Conservation (phyloP, 2,888 invertebrate species). For the Drosophila melanosoma region DNA sequence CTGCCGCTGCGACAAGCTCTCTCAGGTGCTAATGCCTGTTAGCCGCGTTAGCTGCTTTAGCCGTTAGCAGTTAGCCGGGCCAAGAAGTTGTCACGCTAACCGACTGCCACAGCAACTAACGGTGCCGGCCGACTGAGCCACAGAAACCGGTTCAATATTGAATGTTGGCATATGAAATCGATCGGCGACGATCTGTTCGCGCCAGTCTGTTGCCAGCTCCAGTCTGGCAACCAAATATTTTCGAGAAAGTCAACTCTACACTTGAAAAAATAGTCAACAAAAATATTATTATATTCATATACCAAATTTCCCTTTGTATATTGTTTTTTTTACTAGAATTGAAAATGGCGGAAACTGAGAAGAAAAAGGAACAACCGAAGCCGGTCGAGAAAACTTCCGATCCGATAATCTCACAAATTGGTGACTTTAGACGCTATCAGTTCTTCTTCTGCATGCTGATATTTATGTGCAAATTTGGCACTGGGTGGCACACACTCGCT, state of each 20-base stretch:
- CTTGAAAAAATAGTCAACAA: background rate
- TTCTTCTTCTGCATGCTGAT: slow-evolving; percentile 89
- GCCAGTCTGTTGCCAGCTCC: slow-evolving; percentile 44
- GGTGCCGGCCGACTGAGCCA: slow-evolving; percentile 5
- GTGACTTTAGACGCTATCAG: slow-evolving; percentile 91
- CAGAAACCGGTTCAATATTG: slow-evolving; percentile 34
- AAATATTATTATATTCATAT: background rate
- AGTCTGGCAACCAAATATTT: slow-evolving; percentile 7
- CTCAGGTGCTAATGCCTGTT: slow-evolving; percentile 41
- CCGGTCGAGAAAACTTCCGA: slow-evolving; percentile 84
- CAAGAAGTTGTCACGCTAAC: slow-evolving; percentile 43
- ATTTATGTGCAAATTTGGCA: slow-evolving; percentile 91
- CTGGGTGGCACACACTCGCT: slow-evolving; percentile 92
- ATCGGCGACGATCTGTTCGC: slow-evolving; percentile 55
- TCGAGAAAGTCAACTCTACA: slow-evolving; percentile 22
- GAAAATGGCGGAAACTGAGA: slow-evolving; percentile 24
- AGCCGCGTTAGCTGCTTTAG: too few species aligned
- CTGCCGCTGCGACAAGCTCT: background rate
- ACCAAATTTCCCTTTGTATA: background rate
- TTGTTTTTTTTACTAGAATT: background rate
- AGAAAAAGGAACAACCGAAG: slow-evolving; percentile 23
- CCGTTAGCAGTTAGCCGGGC: slow-evolving; percentile 20
- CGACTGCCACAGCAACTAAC: slow-evolving; percentile 20
- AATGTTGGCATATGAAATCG: slow-evolving; percentile 40
- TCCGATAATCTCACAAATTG: slow-evolving; percentile 89